These are phyloP conservation scores for Loxodonta africana DNA, from an alignment of 2,113 vertebrate species.

Conservation along the genomic window DNA sequence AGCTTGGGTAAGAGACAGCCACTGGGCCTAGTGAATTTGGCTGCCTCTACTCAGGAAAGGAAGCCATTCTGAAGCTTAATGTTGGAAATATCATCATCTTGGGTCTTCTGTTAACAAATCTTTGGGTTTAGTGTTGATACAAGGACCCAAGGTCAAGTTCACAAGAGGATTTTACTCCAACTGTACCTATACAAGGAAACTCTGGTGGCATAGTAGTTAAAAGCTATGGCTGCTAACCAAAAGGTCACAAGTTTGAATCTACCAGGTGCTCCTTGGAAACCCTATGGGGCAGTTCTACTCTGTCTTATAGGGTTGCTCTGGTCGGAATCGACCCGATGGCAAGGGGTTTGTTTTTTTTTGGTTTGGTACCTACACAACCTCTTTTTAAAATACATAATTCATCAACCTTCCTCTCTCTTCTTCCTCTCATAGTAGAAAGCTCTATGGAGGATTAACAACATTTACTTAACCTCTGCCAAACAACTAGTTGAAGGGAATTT, in stretches of 20 bases:
- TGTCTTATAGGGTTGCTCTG: no score
- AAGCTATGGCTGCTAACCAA: no score
- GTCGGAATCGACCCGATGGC: no score
- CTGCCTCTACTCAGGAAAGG: background rate
- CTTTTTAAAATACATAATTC: slow-evolving; percentile 34
- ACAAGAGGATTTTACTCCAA: background rate
- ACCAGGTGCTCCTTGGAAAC: no score
- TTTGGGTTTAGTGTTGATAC: slow-evolving; percentile 23
- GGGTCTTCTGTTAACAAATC: background rate
- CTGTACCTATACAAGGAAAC: background rate
- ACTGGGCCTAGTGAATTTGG: background rate
- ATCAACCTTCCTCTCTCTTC: background rate
- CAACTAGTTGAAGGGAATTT: background rate
- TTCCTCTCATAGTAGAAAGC: background rate
- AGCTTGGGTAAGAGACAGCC: background rate
- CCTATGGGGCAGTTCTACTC: no score
- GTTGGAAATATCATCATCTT: background rate
- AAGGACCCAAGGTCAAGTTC: slow-evolving; percentile 9
- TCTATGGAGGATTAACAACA: background rate
- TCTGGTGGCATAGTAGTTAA: no score
- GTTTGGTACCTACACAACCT: background rate
- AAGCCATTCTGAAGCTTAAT: background rate
- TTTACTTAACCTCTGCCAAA: slow-evolving; percentile 9
- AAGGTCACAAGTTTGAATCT: no score
- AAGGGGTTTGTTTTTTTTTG: no score